Conservation (phyloP, 2,797 vertebrate genomes). For the Enteromius fasciolatus region DNA sequence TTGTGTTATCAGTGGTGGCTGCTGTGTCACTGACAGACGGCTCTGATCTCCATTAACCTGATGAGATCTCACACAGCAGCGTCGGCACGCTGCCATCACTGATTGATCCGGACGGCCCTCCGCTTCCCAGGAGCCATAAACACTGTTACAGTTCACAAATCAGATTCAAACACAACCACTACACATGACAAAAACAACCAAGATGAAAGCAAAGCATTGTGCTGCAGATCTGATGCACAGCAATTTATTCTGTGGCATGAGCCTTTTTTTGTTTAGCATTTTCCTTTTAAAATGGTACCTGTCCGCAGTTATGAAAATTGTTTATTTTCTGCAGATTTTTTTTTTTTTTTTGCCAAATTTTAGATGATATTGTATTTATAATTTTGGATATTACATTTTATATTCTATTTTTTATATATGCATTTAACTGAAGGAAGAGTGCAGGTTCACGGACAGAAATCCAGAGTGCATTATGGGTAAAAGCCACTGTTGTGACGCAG, state of each 20-base stretch:
- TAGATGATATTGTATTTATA: no score
- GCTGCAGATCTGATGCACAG: neutral
- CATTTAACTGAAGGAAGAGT: neutral
- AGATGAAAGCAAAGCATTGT: neutral
- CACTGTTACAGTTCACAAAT: conserved; percentile 5
- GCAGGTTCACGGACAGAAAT: neutral
- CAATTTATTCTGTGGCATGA: neutral
- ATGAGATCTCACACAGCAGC: conserved; percentile 68
- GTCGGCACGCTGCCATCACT: conserved; percentile 59
- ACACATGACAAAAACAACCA: neutral
- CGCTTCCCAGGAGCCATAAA: conserved; percentile 8
- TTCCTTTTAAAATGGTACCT: neutral
- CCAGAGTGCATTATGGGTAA: neutral
- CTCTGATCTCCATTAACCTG: conserved; percentile 55
- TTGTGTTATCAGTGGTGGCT: neutral
- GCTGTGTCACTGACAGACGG: neutral
- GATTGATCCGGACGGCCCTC: conserved; percentile 64
- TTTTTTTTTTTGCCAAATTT: no score
- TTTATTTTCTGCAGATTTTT: neutral
- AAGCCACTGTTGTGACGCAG: neutral
- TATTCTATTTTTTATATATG: no score
- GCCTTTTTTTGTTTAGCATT: neutral
- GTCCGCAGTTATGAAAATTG: neutral
- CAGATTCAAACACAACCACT: neutral
- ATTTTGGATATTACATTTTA: no score